These are phyloP conservation scores for Pilophorus perplexus DNA, from an alignment of 2,888 invertebrate genomes.

Conservation along the genomic window DNA sequence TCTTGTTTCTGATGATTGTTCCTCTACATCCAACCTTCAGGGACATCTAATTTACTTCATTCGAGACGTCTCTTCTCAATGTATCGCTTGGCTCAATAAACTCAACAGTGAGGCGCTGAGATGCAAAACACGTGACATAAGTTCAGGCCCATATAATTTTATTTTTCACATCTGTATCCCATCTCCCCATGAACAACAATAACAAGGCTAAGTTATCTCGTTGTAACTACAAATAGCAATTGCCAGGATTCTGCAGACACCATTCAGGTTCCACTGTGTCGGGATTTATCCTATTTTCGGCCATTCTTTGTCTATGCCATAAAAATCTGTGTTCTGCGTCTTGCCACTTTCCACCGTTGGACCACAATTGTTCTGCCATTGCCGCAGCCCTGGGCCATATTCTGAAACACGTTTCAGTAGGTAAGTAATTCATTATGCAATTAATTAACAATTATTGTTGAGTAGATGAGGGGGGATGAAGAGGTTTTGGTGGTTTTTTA, in stretches of 20 bases:
- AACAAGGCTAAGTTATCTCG: no score
- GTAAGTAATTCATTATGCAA: not conserved
- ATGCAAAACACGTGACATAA: no score
- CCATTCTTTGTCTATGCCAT: constrained; percentile 68
- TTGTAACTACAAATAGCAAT: constrained; percentile 59
- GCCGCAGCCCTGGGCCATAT: constrained; percentile 85
- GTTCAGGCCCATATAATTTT: no score
- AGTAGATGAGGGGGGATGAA: not conserved
- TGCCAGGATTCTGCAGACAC: constrained; percentile 78
- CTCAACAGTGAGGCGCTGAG: no score
- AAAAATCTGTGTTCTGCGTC: constrained; percentile 71
- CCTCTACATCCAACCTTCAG: no score
- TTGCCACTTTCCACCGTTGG: constrained; percentile 66
- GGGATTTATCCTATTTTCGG: constrained; percentile 65
- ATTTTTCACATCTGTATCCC: no score
- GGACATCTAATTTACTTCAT: no score
- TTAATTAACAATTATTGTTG: not conserved
- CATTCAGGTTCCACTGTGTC: constrained; percentile 79
- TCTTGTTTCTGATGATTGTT: no score
- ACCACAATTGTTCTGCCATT: constrained; percentile 79
- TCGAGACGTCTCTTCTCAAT: no score
- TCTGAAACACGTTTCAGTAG: constrained; percentile 52
- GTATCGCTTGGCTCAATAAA: no score
- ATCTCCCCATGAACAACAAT: no score
- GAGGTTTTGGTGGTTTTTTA: no score